Evolutionary conservation across 2,113 vertebrate species (phyloP), one percentile per base, ranked within the genome.

Genomic region (Aldabrachelys gigantea): DNA sequence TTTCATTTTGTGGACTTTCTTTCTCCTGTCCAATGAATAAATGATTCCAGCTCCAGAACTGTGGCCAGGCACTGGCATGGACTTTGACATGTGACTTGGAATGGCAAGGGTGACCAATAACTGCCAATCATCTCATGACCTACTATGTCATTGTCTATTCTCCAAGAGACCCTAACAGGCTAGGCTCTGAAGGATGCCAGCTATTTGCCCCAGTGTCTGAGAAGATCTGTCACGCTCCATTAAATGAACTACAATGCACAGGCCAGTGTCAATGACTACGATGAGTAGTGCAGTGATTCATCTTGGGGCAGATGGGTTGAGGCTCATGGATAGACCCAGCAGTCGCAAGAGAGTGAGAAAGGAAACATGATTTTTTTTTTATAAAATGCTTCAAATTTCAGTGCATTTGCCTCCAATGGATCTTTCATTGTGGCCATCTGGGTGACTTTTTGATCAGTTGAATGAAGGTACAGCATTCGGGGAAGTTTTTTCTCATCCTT

Each of bases 1-100:
- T 97, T 97, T 95, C 90, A 93, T 96, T 96, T 91, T 88, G 81
- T 90, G 88, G 92, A 97, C 92, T 97, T 91, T 94, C 96, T 79
- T 89, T 91, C 87, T 80, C 90, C 94, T 11, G 50, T 80, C 88
- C 88, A 84, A 96, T 88, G 92, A 96, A 94, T 96, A 97, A 27
- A 93, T 82, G 91, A 78, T 87, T 82, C 88, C 80, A 93, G 50
- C 69, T 80, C 72, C 80, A 76, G 90, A 97, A 85, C 82, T 92
- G 81, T 13, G 89, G 22, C 82, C 92, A 87, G 90, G 90, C 75
- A 89, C 2, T n/a, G 29, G n/a, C 19, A 62, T 59, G 85, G 94
- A 90, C 41, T 79, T 47, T 27, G 11, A 86, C 8, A 47, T 85
- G 54, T 52, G 53, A 27, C 57, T 49, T 84, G 54, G 90, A 89